Percentiles rank a stretch among this genome's conserved stretches.
Evolutionary conservation across 2,888 invertebrate species (phyloP).

Genomic region (Eutolmus rufibarbis): DNA sequence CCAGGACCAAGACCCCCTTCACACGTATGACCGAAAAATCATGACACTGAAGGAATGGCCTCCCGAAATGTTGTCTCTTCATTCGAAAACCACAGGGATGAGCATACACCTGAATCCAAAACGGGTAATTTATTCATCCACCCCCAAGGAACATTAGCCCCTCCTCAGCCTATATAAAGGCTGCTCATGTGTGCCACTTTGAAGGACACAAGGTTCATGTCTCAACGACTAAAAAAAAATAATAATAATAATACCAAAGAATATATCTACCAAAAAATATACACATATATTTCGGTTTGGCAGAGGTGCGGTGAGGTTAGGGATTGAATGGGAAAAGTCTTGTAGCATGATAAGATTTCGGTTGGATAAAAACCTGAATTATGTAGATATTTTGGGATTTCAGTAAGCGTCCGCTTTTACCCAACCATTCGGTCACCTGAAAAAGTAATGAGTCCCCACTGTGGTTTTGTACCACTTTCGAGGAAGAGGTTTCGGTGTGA

Average conservation of each 20-base stretch:
- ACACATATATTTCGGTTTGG: background rate
- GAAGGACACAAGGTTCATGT: background rate
- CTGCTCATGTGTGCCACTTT: background rate
- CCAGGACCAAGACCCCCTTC: background rate
- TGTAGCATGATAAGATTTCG: background rate
- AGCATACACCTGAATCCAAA: background rate
- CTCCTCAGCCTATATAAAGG: background rate
- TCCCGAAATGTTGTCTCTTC: background rate
- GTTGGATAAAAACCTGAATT: background rate
- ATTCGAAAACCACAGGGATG: background rate
- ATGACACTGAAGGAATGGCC: background rate
- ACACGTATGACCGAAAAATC: background rate
- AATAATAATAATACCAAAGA: background rate
- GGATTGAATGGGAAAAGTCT: background rate
- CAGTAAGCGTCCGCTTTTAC: background rate
- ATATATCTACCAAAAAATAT: background rate
- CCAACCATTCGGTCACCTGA: background rate
- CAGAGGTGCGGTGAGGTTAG: background rate
- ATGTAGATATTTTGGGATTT: background rate
- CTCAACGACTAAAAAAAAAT: background rate
- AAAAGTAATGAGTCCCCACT: background rate
- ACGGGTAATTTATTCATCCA: background rate
- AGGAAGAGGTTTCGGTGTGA: background rate
- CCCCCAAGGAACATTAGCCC: background rate
- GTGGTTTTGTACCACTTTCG: background rate